Conservation (phyloP, 2,113 vertebrate species). For the Candoia aspera region DNA sequence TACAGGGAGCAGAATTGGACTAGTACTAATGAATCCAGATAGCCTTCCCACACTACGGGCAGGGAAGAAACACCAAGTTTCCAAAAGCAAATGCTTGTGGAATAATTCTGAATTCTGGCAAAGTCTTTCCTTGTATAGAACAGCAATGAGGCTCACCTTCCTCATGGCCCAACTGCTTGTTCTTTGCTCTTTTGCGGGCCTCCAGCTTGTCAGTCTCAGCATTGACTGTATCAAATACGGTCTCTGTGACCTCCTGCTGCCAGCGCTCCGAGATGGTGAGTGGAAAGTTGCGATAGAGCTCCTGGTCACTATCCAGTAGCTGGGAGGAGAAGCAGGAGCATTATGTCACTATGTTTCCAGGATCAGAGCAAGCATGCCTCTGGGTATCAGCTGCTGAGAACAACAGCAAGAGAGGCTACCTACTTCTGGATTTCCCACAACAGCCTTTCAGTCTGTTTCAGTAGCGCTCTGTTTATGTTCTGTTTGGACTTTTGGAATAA, state of each 20-base stretch:
- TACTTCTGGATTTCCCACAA: neutral
- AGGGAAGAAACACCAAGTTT: neutral
- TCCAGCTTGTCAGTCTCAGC: slow-evolving; percentile 77
- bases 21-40: neutral
- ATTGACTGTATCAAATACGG: slow-evolving; percentile 75
- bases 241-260: slow-evolving; percentile 80
- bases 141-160: slow-evolving; percentile 67
- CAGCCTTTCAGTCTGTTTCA: neutral
- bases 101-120: neutral
- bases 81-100: neutral
- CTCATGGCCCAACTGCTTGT: slow-evolving; percentile 78
- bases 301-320: slow-evolving; percentile 78
- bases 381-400: neutral
- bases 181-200: slow-evolving; percentile 78
- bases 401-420: neutral
- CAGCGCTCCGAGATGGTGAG: slow-evolving; percentile 81
- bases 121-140: neutral
- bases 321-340: slow-evolving; percentile 28
- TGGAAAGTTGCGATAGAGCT: slow-evolving; percentile 79
- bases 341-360: neutral
- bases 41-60: neutral
- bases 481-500: neutral
- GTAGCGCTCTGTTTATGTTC: neutral
- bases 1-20: too few species aligned
- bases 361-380: neutral